phyloP scores from a whole-genome alignment of 1,140 invertebrate species.

The Megalonaias nervosa region DNA sequence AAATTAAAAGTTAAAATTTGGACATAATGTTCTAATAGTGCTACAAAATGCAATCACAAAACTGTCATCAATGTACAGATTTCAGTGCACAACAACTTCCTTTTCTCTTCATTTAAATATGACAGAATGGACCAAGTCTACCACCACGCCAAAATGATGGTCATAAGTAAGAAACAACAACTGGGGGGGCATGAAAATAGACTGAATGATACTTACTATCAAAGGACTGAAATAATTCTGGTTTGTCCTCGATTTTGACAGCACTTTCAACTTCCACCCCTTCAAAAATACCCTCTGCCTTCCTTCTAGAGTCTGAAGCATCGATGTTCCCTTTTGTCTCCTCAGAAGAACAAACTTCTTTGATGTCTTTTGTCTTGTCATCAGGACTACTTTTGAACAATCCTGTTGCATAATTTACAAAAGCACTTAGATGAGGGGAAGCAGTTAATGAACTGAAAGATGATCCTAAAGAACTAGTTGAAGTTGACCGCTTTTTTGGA shows the following conservation, averaged over 20 bases:
- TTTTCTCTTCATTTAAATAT: too few species aligned
- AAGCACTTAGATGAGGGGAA: slow-evolving; percentile 57
- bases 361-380: slow-evolving; percentile 51
- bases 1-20: too few species aligned
- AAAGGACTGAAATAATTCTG: slow-evolving; percentile 93
- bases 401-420: slow-evolving; percentile 73
- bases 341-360: slow-evolving; percentile 27
- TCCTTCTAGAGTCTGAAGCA: too few species aligned
- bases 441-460: slow-evolving; percentile 51
- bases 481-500: slow-evolving; percentile 24
- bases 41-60: too few species aligned
- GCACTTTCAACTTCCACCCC: slow-evolving; percentile 70
- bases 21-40: too few species aligned
- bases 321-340: not conserved
- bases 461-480: slow-evolving; percentile 45
- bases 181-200: not conserved
- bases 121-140: too few species aligned
- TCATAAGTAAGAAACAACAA: too few species aligned
- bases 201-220: slow-evolving; percentile 82
- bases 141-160: too few species aligned
- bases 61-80: too few species aligned
- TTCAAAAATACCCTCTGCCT: not conserved
- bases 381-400: slow-evolving; percentile 68
- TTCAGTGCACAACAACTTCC: too few species aligned
- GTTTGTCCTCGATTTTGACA: slow-evolving; percentile 95